A percentile compares a stretch with the other conserved stretches of the same genome.
Evolutionary conservation across 2,113 vertebrate species (phyloP).

Genomic region (Rhodinocichla rosea): DNA sequence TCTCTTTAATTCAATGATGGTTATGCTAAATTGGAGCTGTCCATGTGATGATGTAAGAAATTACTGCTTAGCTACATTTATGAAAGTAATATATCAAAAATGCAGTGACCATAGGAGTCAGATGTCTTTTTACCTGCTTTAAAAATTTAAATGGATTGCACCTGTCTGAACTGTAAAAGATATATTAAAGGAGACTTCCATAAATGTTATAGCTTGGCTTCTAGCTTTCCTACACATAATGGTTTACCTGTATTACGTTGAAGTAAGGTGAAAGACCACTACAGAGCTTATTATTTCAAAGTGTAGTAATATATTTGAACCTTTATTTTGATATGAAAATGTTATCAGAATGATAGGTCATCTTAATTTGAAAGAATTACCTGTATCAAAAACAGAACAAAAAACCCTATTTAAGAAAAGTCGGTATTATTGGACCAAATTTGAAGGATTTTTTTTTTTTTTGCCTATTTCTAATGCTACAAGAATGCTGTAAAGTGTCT

Average conservation of each 20-base stretch:
- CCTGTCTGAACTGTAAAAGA: conserved; percentile 75
- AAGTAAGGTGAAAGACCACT: conserved; percentile 71
- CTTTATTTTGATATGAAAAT: conserved; percentile 74
- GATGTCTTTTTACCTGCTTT: conserved; percentile 78
- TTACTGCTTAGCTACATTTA: conserved; percentile 74
- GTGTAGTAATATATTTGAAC: conserved; percentile 71
- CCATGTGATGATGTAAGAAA: conserved; percentile 72
- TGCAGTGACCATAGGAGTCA: conserved; percentile 68
- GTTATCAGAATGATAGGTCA: conserved; percentile 66
- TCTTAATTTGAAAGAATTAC: conserved; percentile 73
- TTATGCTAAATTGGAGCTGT: conserved; percentile 75
- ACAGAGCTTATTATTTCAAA: conserved; percentile 70
- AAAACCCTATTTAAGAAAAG: conserved; percentile 60
- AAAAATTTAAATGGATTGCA: conserved; percentile 78
- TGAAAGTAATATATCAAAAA: conserved; percentile 76
- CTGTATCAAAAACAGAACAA: conserved; percentile 66
- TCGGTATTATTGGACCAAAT: conserved; percentile 80
- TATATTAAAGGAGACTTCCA: conserved; percentile 77
- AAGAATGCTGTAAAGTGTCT: conserved; percentile 83
- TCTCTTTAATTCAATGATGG: conserved; percentile 70
- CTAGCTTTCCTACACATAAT: conserved; percentile 72
- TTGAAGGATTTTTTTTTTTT: conserved; percentile 76
- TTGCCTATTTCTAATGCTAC: conserved; percentile 84
- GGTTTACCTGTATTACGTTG: conserved; percentile 76
- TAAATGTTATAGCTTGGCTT: conserved; percentile 79